Evolutionary conservation across 2,797 vertebrate species (phyloP), one percentile per base, ranked within the genome.

Genomic region (Orestias chungarensis): DNA sequence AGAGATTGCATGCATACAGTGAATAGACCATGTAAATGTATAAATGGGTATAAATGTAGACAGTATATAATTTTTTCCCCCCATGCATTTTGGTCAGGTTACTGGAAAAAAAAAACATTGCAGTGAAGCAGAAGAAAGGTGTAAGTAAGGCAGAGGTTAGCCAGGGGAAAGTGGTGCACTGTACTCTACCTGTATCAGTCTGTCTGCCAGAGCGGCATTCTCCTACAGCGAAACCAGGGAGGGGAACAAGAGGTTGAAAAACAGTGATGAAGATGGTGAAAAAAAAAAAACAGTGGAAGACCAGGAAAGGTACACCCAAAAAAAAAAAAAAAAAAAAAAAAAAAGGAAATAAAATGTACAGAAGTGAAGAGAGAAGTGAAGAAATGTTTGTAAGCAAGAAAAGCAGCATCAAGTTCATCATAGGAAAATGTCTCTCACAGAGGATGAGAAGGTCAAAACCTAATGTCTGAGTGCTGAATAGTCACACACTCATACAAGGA

Each of bases 161-260:
- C 1, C 6, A 81, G 49, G 64, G 79, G 77, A 82, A 82, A 74
- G 73, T 76, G 76, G 75, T 87, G 87, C 23, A 81, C 76, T 84
- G 74, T 94, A 96, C 95, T 87, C 90, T 98, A 98, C 97, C 97
- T 98, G 97, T 90, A 98, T 98, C 90, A 98, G 95, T 91, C 96
- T 97, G 95, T 98, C 97, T 94, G 97, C 97, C 93, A 98, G 94
- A 94, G 97, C 97, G 86, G 97, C 97, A 83, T 96, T 98, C 94
- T 98, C 97, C 97, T 98, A 95, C 88, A 93, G 91, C 27, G 85
- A 81, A 84, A 93, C 61, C 35, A 71, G 73, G 81, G 88, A 84
- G 84, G 85, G 89, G 91, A 88, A 59, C 74, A 87, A 86, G 85
- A 88, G 64, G 73, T 55, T 78, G 78, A 79, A 80, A 85, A 76